Percentiles rank a stretch among this genome's conserved stretches.
These are phyloP conservation scores for Branchellion lobata DNA, from an alignment of 2,888 invertebrate genomes.

Conservation along the genomic window DNA sequence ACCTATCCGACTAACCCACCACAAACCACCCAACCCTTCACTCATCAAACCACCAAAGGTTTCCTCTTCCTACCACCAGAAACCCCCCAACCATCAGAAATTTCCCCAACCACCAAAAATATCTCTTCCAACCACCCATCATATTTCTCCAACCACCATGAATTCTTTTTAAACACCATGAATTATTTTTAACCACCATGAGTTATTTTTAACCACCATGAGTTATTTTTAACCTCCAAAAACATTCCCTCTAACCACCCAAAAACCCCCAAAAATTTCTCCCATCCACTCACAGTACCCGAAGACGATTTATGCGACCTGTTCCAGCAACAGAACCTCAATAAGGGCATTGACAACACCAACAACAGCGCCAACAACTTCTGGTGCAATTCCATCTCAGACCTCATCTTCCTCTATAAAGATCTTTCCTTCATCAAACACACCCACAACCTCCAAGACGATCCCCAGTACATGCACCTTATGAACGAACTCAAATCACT, in stretches of 20 bases:
- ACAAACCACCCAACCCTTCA: too few species aligned
- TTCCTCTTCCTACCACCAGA: too few species aligned
- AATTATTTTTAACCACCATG: too few species aligned
- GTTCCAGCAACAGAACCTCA: not conserved
- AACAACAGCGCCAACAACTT: not conserved
- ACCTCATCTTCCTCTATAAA: not conserved
- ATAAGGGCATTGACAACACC: conserved; percentile 4
- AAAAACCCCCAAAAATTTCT: not conserved
- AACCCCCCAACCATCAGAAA: not conserved
- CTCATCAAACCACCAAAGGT: too few species aligned
- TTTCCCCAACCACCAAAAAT: not conserved
- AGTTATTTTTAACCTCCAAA: too few species aligned
- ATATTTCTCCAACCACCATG: too few species aligned
- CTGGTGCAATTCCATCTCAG: not conserved
- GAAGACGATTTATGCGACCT: conserved; percentile 3
- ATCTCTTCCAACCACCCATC: not conserved
- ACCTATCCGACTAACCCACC: too few species aligned
- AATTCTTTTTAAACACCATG: too few species aligned
- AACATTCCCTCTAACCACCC: too few species aligned
- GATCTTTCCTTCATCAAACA: not conserved
- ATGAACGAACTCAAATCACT: not conserved
- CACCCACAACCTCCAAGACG: not conserved
- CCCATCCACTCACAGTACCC: not conserved
- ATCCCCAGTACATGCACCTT: not conserved
- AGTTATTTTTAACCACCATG: too few species aligned